Conservation (phyloP, 2,888 invertebrate genomes). For the Erebia epiphron region DNA sequence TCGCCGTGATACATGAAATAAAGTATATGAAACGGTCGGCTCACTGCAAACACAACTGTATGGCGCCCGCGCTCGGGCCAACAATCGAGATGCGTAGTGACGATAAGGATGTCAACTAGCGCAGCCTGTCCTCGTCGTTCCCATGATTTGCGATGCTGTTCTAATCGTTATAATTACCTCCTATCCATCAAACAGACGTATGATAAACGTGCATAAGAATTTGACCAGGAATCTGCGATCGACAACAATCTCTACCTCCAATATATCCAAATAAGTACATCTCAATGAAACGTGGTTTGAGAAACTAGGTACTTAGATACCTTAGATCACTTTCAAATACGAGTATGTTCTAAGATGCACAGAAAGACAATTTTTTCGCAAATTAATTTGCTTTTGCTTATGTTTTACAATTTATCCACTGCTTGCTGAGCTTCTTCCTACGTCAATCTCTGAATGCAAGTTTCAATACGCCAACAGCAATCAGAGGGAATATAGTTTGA, state of each 20-base stretch:
- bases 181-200: slow-evolving; percentile 77
- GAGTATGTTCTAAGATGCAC: too few species aligned
- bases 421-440: slow-evolving; percentile 53
- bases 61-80: slow-evolving; percentile 51
- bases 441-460: slow-evolving; percentile 54
- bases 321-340: slow-evolving; percentile 1
- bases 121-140: slow-evolving; percentile 74
- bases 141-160: slow-evolving; percentile 80
- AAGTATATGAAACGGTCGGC: slow-evolving; percentile 63
- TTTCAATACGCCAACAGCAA: slow-evolving; percentile 14
- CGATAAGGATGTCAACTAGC: slow-evolving; percentile 78
- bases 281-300: slow-evolving; percentile 43
- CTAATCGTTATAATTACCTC: slow-evolving; percentile 79
- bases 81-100: slow-evolving; percentile 75
- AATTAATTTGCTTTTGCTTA: too few species aligned
- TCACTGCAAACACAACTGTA: slow-evolving; percentile 46
- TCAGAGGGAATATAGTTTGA: slow-evolving; percentile 59
- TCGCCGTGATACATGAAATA: slow-evolving; percentile 69
- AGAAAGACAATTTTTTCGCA: too few species aligned
- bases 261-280: not conserved
- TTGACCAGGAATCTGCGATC: slow-evolving; percentile 61
- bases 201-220: slow-evolving; percentile 65
- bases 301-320: not conserved
- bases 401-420: not conserved
- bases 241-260: slow-evolving; percentile 56